Evolutionary conservation across 2,797 vertebrate species (phyloP).

Genomic region (Carduelis carduelis): DNA sequence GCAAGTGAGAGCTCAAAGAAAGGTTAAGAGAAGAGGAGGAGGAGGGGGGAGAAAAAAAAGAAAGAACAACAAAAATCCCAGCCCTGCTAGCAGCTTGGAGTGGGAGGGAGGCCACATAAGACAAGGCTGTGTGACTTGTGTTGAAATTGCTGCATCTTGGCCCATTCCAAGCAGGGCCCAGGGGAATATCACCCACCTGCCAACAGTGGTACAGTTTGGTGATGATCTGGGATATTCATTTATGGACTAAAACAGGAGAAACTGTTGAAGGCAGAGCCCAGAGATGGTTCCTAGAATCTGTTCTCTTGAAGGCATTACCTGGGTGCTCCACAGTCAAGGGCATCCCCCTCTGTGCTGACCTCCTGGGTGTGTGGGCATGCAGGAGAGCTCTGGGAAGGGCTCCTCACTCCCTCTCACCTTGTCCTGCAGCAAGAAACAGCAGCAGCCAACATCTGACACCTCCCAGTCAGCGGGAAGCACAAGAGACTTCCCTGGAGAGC

Average conservation of each 20-base stretch:
- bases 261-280: neutral
- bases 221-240: neutral
- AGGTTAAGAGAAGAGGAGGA: neutral
- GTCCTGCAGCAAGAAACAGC: neutral
- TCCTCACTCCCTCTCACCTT: neutral
- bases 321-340: neutral
- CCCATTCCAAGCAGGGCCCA: neutral
- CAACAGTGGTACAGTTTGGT: fast-evolving
- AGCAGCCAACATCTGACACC: neutral
- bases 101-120: neutral
- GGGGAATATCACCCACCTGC: neutral
- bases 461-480: fast-evolving
- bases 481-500: neutral
- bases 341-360: neutral
- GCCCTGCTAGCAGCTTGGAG: neutral
- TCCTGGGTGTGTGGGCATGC: neutral
- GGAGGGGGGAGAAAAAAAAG: fast-evolving
- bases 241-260: neutral
- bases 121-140: neutral
- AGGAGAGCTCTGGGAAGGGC: neutral
- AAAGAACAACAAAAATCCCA: neutral
- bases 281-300: neutral
- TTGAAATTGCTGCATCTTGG: neutral
- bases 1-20: conserved; percentile 31
- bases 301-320: neutral